Evolutionary conservation across 2,797 vertebrate species (phyloP).

Genomic region (Chelonia mydas): DNA sequence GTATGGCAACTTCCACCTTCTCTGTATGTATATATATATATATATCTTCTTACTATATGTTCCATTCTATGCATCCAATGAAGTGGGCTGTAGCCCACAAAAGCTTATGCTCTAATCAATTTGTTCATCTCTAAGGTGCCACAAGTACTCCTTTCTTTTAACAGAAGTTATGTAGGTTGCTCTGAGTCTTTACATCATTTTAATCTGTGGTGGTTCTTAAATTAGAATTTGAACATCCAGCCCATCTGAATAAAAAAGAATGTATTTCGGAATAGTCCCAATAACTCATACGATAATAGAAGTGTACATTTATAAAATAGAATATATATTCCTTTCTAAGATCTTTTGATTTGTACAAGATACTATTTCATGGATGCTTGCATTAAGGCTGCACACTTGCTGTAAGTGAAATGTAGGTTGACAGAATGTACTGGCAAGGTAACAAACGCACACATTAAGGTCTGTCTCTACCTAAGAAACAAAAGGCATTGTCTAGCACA

Average conservation of each 20-base stretch:
- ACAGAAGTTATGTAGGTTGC: not conserved
- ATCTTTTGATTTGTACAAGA: constrained; percentile 11
- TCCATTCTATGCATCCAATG: too few species aligned
- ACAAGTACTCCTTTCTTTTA: too few species aligned
- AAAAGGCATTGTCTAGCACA: constrained; percentile 4
- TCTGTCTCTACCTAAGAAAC: constrained; percentile 39
- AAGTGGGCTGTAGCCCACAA: too few species aligned
- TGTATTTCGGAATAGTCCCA: not conserved
- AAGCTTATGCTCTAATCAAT: too few species aligned
- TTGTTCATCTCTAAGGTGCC: too few species aligned
- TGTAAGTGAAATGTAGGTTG: constrained; percentile 29
- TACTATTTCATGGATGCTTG: constrained; percentile 28
- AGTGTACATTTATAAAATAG: not conserved
- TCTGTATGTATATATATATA: too few species aligned
- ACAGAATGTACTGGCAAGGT: not conserved
- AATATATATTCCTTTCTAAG: not conserved
- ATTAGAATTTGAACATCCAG: not conserved
- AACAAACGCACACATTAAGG: not conserved
- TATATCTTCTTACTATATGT: too few species aligned
- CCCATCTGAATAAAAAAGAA: not conserved
- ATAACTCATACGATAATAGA: not conserved
- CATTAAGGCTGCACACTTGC: not conserved
- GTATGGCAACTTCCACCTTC: too few species aligned
- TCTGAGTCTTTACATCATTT: not conserved
- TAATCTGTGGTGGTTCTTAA: not conserved